Evolutionary conservation across 2,797 vertebrate genomes (phyloP).

Genomic region (Austrolebias charrua): DNA sequence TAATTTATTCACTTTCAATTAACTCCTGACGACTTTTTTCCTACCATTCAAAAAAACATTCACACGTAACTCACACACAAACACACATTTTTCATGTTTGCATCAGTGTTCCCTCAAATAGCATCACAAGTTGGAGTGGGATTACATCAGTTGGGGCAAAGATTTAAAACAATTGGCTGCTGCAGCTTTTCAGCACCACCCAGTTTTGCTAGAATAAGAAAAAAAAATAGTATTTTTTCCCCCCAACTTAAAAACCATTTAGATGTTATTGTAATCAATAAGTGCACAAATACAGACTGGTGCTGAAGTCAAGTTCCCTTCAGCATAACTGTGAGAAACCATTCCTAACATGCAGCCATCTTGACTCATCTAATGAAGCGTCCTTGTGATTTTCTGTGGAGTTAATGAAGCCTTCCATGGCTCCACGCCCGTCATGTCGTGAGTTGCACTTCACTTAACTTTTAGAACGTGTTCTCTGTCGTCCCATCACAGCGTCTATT

Average conservation of each 20-base stretch:
- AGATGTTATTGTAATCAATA: too few relatives aligned
- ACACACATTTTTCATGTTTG: not conserved
- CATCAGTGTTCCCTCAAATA: not conserved
- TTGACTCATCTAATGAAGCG: not conserved
- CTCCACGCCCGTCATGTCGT: not conserved
- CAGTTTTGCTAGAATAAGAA: not conserved
- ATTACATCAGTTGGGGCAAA: not conserved
- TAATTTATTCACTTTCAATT: slow-evolving; percentile 40
- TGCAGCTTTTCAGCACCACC: not conserved
- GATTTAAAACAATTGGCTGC: not conserved
- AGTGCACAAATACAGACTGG: too few relatives aligned
- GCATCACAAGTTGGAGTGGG: not conserved
- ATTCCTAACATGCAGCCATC: not conserved
- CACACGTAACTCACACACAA: too few relatives aligned
- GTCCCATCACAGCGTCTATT: not conserved
- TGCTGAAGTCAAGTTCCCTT: too few relatives aligned
- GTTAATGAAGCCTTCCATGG: slow-evolving; percentile 11
- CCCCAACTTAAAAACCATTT: too few relatives aligned
- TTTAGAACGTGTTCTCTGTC: slow-evolving; percentile 1
- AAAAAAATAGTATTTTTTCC: too few relatives aligned
- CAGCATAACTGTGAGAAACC: too few relatives aligned
- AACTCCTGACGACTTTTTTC: slow-evolving; percentile 13
- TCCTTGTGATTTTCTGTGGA: not conserved
- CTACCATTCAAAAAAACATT: not conserved
- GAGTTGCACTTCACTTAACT: slow-evolving; percentile 5